phyloP scores from a whole-genome alignment of 35 echinoderm and acorn worm genomes.

The Heliocidaris tuberculata region DNA sequence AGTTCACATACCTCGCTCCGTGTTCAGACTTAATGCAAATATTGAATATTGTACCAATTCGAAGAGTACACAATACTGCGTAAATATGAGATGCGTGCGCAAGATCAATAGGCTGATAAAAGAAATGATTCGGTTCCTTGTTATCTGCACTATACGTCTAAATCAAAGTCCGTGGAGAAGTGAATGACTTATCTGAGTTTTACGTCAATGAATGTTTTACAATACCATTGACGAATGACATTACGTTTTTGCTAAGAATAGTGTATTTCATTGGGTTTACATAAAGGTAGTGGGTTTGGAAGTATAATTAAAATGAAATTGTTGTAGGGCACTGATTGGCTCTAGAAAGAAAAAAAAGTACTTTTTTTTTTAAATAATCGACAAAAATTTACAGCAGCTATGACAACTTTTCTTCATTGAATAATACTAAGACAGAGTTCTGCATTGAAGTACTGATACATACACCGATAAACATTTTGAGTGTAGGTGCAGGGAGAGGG shows the following conservation, averaged over 20 bases:
- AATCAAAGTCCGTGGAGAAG: neutral
- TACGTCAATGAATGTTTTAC: neutral
- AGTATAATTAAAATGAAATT: neutral
- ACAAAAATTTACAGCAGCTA: too few relatives aligned
- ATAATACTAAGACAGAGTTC: too few relatives aligned
- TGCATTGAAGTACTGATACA: too few relatives aligned
- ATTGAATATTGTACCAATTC: neutral
- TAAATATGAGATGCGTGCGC: neutral
- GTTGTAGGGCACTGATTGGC: too few relatives aligned
- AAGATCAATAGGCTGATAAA: neutral
- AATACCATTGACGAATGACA: neutral
- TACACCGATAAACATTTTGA: too few relatives aligned
- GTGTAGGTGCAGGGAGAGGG: too few relatives aligned
- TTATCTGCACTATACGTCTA: neutral
- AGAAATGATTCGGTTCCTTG: neutral
- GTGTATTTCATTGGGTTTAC: neutral
- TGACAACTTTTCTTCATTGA: too few relatives aligned
- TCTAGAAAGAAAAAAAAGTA: too few relatives aligned
- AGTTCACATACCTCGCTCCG: neutral
- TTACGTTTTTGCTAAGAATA: neutral
- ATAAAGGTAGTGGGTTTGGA: neutral
- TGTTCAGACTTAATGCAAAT: neutral
- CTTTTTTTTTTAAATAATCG: too few relatives aligned
- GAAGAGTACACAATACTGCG: neutral
- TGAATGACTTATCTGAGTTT: neutral